A percentile compares a stretch with the other conserved stretches of the same genome.
Conservation (phyloP, 2,797 vertebrate genomes). For the Galaxias olidus region DNA sequence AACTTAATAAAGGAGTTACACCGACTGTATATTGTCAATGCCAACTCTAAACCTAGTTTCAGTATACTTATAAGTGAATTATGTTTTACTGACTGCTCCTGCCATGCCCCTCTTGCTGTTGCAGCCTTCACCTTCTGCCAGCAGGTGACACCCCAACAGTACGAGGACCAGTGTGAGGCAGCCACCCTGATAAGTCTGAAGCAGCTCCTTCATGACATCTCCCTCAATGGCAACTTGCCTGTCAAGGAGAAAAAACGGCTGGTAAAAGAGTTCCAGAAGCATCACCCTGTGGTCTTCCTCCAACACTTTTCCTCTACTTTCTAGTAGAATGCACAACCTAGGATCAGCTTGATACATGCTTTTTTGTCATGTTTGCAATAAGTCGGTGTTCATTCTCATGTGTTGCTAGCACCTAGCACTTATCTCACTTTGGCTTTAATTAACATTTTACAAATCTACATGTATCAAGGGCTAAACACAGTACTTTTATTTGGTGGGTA, state of each 20-base stretch:
- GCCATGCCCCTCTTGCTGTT: constrained; percentile 28
- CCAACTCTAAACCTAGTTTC: no score
- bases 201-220: constrained; percentile 72
- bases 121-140: constrained; percentile 86
- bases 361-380: no score
- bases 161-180: constrained; percentile 76
- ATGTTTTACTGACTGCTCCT: not conserved
- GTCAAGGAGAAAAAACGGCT: constrained; percentile 78
- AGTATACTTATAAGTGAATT: not conserved
- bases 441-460: no score
- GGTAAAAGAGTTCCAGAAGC: constrained; percentile 82
- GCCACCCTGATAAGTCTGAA: constrained; percentile 74
- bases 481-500: no score
- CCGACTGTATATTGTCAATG: no score
- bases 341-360: no score
- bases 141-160: constrained; percentile 75
- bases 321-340: constrained; percentile 34
- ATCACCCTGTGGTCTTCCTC: constrained; percentile 78
- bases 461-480: no score
- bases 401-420: no score
- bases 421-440: no score
- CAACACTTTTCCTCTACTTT: constrained; percentile 67
- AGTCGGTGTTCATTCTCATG: no score
- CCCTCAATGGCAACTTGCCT: constrained; percentile 58
- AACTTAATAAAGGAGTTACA: no score